Percentiles rank a stretch among this genome's conserved stretches.
Conservation (phyloP, 2,888 invertebrate species). For the Vandiemenella viatica region DNA sequence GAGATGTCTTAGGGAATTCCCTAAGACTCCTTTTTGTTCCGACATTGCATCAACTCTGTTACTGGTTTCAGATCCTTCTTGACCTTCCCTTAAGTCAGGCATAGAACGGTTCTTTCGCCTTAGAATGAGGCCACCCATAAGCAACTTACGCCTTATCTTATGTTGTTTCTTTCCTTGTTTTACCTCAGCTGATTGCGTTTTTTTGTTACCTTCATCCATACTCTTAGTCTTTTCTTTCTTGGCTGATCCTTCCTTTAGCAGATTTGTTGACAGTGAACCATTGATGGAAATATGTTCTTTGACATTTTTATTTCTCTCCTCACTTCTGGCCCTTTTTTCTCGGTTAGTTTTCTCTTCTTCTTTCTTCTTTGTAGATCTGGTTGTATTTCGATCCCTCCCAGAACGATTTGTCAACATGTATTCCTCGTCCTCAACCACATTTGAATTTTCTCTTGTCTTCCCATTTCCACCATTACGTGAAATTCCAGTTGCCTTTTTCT, state of each 20-base stretch:
- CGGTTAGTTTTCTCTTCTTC: slow-evolving; percentile 51
- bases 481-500: slow-evolving; percentile 49
- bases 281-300: slow-evolving; percentile 33
- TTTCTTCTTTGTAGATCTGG: slow-evolving; percentile 35
- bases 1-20: slow-evolving; percentile 11
- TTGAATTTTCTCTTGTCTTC: slow-evolving; percentile 31
- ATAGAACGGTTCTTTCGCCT: slow-evolving; percentile 78
- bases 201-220: slow-evolving; percentile 36
- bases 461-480: slow-evolving; percentile 6
- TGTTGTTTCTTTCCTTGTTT: slow-evolving; percentile 65
- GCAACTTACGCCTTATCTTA: slow-evolving; percentile 68
- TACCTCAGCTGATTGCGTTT: slow-evolving; percentile 23
- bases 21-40: slow-evolving; percentile 14
- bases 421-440: slow-evolving; percentile 57
- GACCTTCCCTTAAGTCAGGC: slow-evolving; percentile 78
- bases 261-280: slow-evolving; percentile 36
- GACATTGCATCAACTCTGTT: slow-evolving; percentile 16
- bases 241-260: background rate
- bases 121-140: slow-evolving; percentile 83
- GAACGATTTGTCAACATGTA: slow-evolving; percentile 48
- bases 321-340: slow-evolving; percentile 68
- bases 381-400: slow-evolving; percentile 37
- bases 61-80: slow-evolving; percentile 22
- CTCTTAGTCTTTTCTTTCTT: slow-evolving; percentile 24
- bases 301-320: slow-evolving; percentile 64